Base-by-base conservation (phyloP, 2,888 invertebrate genomes). In the Deilephila porcellus region DNA sequence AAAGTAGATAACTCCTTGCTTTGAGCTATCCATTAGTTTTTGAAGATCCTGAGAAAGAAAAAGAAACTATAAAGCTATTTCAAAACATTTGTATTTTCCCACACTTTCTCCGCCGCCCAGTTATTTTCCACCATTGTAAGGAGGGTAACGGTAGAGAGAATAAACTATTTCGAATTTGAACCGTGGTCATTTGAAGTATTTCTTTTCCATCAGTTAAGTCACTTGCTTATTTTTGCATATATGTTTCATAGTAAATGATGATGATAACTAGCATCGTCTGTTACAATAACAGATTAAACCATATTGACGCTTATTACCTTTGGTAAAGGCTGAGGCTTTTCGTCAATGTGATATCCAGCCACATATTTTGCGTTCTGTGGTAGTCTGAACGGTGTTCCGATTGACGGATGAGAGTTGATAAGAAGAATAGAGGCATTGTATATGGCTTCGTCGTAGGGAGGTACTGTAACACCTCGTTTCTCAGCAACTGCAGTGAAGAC, bases 261-360 rank as follows among this genome's bases (percentile, higher is more conserved):
- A 32, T 32, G 32, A 32, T 32, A 32, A 32, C 32, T 32, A 32
- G 32, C 32, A 5, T 32, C 32, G 2, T 32, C 32, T 32, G 32
- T 32, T 32, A 32, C 4, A 5, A 32, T 32, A 19, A 19, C 4
- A 56, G 53, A 56, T 19, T 4, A 8, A 14, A 8, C 25, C 2
- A 52, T 14, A 4, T 67, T 59, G 3, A 60, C 25, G 7, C 29
- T 14, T n/a, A 76, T 77, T 83, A 93, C 93, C 85, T 87, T 78
- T 3, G 91, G 87, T 37, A 92, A 80, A 45, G 90, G 85, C 17
- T 88, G 84, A 0, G 87, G 78, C n/a, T 87, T 80, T 0, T 76
- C 77, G 71, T 89, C 84, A 4, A 92, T 88, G 74, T 93, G 92
- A 53, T 90, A 92, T 2, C 92, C 92, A 70, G 83, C 92, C 25